Conservation (phyloP, 2,797 vertebrate genomes). For the Octomys mimax region DNA sequence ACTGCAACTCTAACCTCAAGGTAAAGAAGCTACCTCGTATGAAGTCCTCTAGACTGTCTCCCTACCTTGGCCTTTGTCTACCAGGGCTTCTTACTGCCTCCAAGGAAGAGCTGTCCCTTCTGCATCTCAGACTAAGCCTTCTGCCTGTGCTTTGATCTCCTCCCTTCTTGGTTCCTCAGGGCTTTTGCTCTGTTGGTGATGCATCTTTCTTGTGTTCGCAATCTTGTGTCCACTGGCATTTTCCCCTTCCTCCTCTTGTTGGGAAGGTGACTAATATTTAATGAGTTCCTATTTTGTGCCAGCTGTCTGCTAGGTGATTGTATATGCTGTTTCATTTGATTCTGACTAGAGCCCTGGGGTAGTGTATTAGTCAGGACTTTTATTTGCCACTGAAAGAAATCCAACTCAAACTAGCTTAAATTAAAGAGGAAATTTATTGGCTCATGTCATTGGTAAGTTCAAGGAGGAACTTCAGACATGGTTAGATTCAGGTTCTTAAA, state of each 20-base stretch:
- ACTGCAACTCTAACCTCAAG: neutral
- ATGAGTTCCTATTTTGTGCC: conserved; percentile 68
- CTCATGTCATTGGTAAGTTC: neutral
- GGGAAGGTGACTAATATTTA: conserved; percentile 80
- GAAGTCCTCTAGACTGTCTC: neutral
- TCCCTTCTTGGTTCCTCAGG: neutral
- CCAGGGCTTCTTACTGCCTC: neutral
- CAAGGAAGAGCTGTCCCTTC: neutral
- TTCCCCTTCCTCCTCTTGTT: conserved; percentile 65
- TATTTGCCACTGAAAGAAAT: conserved; percentile 34
- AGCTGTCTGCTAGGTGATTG: conserved; percentile 55
- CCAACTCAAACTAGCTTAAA: neutral
- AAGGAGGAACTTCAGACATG: neutral
- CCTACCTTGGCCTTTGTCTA: neutral
- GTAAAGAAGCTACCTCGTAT: neutral
- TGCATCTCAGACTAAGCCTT: neutral
- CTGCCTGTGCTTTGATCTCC: neutral
- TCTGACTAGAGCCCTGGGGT: conserved; percentile 54
- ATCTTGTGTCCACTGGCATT: conserved; percentile 65
- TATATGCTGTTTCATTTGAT: conserved; percentile 74
- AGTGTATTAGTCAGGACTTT: conserved; percentile 40
- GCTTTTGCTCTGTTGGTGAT: conserved; percentile 37
- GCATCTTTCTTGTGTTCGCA: conserved; percentile 7
- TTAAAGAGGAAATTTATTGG: neutral
- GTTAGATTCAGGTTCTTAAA: neutral